Evolutionary conservation across 2,888 invertebrate species (phyloP), one percentile per base, ranked within the genome.

Genomic region (Archips crataeganus): DNA sequence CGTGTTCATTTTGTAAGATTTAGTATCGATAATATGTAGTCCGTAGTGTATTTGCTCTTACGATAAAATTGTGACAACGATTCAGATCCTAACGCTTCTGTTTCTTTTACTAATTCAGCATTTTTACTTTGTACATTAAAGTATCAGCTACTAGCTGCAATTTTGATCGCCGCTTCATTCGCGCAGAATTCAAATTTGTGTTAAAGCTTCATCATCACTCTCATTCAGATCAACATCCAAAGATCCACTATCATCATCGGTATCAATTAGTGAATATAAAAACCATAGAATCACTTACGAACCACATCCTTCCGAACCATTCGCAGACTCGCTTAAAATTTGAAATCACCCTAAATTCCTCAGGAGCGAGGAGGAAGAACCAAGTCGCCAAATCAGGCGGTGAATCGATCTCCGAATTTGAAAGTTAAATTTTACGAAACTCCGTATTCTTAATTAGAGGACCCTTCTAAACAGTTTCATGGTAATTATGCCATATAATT

Each of bases 401-500:
- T 39, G 74, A 72, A 77, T 79, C 79, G 81, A 84, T 82, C 75
- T 76, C 74, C 71, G 72, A 88, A 90, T 91, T 90, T 91, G 90
- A 86, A 90, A 90, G 89, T 89, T 82, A 87, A 91, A 90, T 91
- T 85, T 69, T 49, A 81, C 76, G 81, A 78, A 72, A 85, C 85
- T 78, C 79, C 84, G 83, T 83, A 87, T 87, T 85, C 88, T 86
- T 90, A 90, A 92, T 91, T 89, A 88, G 68, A 59, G 49, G 85
- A 84, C 86, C 87, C 86, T 85, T 85, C 85, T 85, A 87, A 88
- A 87, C 90, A 87, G 85, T 87, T 84, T 79, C 81, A 83, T 82
- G 84, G 87, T 87, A 86, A 91, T 90, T 88, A 84, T 84, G 82
- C 86, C 80, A 80, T 81, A 78, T 75, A 83, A 90, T 91, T 91